Evolutionary conservation across 2,113 vertebrate genomes (phyloP).

Genomic region (Hepsetus odoe): DNA sequence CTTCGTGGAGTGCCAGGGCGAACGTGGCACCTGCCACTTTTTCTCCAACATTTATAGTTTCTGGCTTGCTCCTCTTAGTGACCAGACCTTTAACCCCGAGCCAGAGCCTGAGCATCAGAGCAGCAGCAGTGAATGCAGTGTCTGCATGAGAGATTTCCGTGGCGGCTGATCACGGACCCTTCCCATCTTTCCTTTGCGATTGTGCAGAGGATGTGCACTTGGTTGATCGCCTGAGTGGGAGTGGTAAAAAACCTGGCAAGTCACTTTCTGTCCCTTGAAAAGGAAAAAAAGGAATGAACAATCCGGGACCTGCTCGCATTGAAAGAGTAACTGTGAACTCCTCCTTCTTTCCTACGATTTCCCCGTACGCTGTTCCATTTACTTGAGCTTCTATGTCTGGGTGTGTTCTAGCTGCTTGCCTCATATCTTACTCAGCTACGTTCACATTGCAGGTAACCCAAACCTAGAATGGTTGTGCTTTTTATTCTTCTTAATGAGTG

Average conservation of each 20-base stretch:
- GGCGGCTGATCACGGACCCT: background rate
- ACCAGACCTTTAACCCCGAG: slow-evolving; percentile 61
- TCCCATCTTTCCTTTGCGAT: background rate
- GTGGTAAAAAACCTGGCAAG: slow-evolving; percentile 4
- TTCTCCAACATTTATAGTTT: slow-evolving; percentile 88
- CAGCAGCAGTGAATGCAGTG: slow-evolving; percentile 81
- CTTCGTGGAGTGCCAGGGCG: slow-evolving; percentile 91
- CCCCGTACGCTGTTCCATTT: background rate
- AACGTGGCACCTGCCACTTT: slow-evolving; percentile 88
- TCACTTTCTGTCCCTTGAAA: background rate
- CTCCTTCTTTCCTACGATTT: background rate
- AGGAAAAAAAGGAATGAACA: background rate
- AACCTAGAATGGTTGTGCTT: background rate
- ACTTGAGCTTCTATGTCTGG: background rate
- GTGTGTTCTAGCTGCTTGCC: background rate
- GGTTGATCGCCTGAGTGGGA: slow-evolving; percentile 41
- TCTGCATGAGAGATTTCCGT: slow-evolving; percentile 78
- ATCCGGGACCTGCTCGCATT: slow-evolving; percentile 49
- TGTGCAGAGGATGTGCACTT: slow-evolving; percentile 44
- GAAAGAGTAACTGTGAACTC: slow-evolving; percentile 29
- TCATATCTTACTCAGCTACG: background rate
- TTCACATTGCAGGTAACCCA: background rate
- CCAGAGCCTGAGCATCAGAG: slow-evolving; percentile 71
- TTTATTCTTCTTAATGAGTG: background rate
- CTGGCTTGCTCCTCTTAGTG: slow-evolving; percentile 81